Evolutionary conservation across 2,888 invertebrate genomes (phyloP).

Genomic region (Tryphoninae sp.): DNA sequence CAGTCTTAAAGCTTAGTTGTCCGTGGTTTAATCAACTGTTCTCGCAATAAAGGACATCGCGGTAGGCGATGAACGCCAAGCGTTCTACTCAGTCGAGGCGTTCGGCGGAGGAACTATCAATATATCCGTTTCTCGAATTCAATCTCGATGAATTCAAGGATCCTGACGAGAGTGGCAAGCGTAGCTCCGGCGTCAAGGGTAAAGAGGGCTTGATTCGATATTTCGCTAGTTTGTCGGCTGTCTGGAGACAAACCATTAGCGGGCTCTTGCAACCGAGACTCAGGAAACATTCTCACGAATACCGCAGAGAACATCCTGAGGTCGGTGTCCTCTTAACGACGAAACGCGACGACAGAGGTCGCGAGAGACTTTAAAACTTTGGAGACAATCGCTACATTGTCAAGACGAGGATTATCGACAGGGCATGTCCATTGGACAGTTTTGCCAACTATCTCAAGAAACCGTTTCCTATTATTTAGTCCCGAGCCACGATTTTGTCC

Average conservation of each 20-base stretch:
- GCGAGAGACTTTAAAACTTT: constrained; percentile 33
- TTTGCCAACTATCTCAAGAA: background rate
- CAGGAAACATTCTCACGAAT: constrained; percentile 5
- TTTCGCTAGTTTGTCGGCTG: constrained; percentile 23
- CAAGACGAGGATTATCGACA: constrained; percentile 24
- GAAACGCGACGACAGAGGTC: background rate
- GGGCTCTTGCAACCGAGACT: background rate
- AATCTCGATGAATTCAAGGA: constrained; percentile 17
- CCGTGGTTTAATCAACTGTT: too few relatives aligned
- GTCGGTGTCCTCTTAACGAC: background rate
- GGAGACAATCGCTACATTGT: background rate
- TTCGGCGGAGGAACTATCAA: background rate
- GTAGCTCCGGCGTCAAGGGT: background rate
- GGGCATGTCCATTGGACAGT: constrained; percentile 14
- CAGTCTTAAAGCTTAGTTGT: too few relatives aligned
- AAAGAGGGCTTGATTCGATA: constrained; percentile 5
- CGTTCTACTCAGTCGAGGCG: too few relatives aligned
- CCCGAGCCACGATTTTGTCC: background rate
- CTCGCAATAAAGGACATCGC: too few relatives aligned
- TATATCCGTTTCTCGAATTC: constrained; percentile 30
- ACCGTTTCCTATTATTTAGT: background rate
- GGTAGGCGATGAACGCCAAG: too few relatives aligned
- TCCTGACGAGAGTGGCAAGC: constrained; percentile 1
- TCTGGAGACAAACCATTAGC: constrained; percentile 39
- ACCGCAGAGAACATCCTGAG: constrained; percentile 10